A percentile compares a stretch with the other conserved stretches of the same genome.
These are phyloP conservation scores for Lottia gigantea DNA, from an alignment of 2,888 invertebrate species.

Conservation along the genomic window DNA sequence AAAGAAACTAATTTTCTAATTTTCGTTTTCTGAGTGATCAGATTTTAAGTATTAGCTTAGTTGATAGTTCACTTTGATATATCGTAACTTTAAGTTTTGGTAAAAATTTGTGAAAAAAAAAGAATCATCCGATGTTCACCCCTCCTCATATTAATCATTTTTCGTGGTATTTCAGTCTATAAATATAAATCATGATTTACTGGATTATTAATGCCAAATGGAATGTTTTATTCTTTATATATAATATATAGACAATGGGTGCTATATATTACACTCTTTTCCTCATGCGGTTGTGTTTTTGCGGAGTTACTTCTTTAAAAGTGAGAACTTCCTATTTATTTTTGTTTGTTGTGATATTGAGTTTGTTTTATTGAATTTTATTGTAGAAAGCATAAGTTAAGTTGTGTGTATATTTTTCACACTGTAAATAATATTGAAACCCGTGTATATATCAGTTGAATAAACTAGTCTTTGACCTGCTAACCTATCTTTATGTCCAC, in stretches of 20 bases:
- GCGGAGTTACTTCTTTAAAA: neutral
- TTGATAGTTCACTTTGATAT: neutral
- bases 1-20: too few relatives aligned
- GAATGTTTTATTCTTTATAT: neutral
- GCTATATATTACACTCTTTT: neutral
- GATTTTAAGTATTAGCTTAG: too few relatives aligned
- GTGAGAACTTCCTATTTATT: neutral
- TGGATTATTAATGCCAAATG: neutral
- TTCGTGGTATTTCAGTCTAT: neutral
- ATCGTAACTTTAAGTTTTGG: neutral
- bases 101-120: neutral
- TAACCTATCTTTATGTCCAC: too few relatives aligned
- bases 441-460: neutral
- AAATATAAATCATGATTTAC: too few relatives aligned
- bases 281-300: conserved; percentile 11
- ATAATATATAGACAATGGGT: neutral
- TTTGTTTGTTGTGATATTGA: conserved; percentile 11
- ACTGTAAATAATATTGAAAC: conserved; percentile 4
- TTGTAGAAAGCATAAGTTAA: neutral
- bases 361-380: conserved; percentile 1
- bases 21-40: too few relatives aligned
- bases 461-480: conserved; percentile 1
- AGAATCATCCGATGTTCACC: neutral
- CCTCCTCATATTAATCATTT: neutral
- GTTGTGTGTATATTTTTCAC: neutral